Percentiles rank a stretch among this genome's conserved stretches.
These are phyloP conservation scores for Ceuthmochares aereus DNA, from an alignment of 2,113 vertebrate genomes.

Conservation along the genomic window DNA sequence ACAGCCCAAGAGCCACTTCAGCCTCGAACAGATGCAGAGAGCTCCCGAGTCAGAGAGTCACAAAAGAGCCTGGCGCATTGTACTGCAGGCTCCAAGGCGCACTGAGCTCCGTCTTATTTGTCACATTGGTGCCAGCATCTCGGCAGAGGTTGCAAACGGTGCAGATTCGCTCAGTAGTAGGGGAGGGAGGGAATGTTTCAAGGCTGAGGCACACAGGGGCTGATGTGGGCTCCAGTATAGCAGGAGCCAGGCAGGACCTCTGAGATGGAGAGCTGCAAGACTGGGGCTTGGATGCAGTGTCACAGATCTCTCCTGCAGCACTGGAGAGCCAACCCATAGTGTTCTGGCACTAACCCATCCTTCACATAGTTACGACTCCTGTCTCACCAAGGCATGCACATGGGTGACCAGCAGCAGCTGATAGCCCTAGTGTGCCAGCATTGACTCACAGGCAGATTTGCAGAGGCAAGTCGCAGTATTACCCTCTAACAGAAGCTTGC, in stretches of 20 bases:
- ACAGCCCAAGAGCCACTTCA: constrained; percentile 74
- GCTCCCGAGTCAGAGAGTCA: constrained; percentile 48
- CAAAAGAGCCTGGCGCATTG: constrained; percentile 39
- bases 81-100: not conserved
- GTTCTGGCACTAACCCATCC: fast-evolving
- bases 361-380: fast-evolving
- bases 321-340: fast-evolving
- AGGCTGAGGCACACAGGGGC: not conserved
- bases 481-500: too few relatives aligned
- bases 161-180: fast-evolving
- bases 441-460: not conserved
- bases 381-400: fast-evolving
- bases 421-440: fast-evolving
- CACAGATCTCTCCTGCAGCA: fast-evolving
- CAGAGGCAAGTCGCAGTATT: fast-evolving
- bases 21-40: constrained; percentile 52
- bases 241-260: not conserved
- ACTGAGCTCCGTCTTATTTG: not conserved
- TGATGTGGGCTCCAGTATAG: not conserved
- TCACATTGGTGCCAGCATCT: not conserved
- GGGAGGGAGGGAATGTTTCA: not conserved
- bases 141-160: fast-evolving
- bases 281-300: fast-evolving
- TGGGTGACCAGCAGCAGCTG: fast-evolving
- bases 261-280: too few relatives aligned